These are phyloP conservation scores for Cyrtorhinus lividipennis DNA, from an alignment of 1,140 invertebrate genomes.

Conservation along the genomic window DNA sequence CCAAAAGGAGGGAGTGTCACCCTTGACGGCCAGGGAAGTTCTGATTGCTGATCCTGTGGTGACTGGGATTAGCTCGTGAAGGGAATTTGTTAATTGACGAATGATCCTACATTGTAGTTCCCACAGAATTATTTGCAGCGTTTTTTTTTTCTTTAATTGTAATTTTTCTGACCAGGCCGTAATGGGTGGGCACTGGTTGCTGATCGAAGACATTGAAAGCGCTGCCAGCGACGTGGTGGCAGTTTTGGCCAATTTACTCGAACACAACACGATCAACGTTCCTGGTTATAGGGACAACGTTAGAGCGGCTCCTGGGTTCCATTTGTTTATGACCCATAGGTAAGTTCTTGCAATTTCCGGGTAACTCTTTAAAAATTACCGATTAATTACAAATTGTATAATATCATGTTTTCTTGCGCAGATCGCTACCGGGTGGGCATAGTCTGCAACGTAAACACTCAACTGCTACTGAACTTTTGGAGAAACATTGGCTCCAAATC, in stretches of 20 bases:
- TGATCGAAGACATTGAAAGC: slow-evolving; percentile 91
- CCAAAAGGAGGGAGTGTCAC: too few species aligned
- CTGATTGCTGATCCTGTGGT: too few species aligned
- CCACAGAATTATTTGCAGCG: not conserved
- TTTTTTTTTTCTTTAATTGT: not conserved
- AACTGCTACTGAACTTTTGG: slow-evolving; percentile 45
- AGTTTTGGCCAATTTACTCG: slow-evolving; percentile 68
- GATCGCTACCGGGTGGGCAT: slow-evolving; percentile 38
- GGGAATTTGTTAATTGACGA: too few species aligned
- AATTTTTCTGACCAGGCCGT: slow-evolving; percentile 51
- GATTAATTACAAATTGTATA: not conserved
- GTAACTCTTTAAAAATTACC: not conserved
- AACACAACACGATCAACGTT: slow-evolving; percentile 65
- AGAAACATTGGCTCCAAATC: slow-evolving; percentile 69
- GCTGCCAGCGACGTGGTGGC: slow-evolving; percentile 86
- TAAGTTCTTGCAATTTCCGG: slow-evolving; percentile 29
- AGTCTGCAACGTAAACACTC: slow-evolving; percentile 50
- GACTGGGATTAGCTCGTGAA: too few species aligned
- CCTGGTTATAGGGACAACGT: slow-evolving; percentile 74
- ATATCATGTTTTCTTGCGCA: slow-evolving; percentile 33
- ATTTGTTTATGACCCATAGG: slow-evolving; percentile 82
- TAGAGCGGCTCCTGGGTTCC: slow-evolving; percentile 64
- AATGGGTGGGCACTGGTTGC: slow-evolving; percentile 72
- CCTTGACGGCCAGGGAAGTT: too few species aligned
- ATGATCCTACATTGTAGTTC: too few species aligned